Evolutionary conservation across 2,113 vertebrate genomes (phyloP).

Genomic region (Hippocampus zosterae): DNA sequence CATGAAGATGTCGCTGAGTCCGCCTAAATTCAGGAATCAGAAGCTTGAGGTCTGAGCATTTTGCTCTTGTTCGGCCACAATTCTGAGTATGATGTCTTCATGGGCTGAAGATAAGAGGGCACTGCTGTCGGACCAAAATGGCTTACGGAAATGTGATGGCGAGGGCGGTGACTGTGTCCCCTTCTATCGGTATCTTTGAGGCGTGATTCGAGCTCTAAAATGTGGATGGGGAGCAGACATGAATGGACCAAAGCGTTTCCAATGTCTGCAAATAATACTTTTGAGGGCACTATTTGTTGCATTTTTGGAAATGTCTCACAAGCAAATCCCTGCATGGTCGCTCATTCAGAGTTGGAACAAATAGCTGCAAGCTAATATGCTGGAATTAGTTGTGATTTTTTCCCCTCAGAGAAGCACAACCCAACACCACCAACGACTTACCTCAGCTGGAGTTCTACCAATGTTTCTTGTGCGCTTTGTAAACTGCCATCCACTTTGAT

Average conservation of each 20-base stretch:
- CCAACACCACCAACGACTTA: slow-evolving; percentile 8
- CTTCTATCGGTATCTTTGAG: slow-evolving; percentile 56
- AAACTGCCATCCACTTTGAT: slow-evolving; percentile 23
- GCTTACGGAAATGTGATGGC: slow-evolving; percentile 50
- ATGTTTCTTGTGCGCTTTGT: slow-evolving; percentile 23
- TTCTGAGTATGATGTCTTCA: slow-evolving; percentile 59
- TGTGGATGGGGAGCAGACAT: slow-evolving; percentile 43
- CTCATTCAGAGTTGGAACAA: slow-evolving; percentile 49
- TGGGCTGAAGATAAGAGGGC: slow-evolving; percentile 50
- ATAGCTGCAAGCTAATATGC: slow-evolving; percentile 28
- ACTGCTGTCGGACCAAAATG: slow-evolving; percentile 61
- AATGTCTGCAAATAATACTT: slow-evolving; percentile 54
- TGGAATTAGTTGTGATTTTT: slow-evolving; percentile 36
- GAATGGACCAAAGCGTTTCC: slow-evolving; percentile 42
- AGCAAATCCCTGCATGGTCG: slow-evolving; percentile 52
- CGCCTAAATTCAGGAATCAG: slow-evolving; percentile 48
- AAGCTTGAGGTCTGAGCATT: slow-evolving; percentile 34
- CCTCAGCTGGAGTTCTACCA: slow-evolving; percentile 25
- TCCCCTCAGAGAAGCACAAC: slow-evolving; percentile 30
- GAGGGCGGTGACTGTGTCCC: slow-evolving; percentile 61
- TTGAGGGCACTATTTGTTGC: slow-evolving; percentile 58
- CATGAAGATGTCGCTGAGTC: slow-evolving; percentile 38
- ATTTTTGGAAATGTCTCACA: slow-evolving; percentile 47
- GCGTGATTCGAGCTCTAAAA: slow-evolving; percentile 54
- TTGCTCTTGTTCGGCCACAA: slow-evolving; percentile 52